Percentiles rank a stretch among this genome's conserved stretches.
Conservation (phyloP, 2,113 vertebrate species). For the Cyprinus carpio region DNA sequence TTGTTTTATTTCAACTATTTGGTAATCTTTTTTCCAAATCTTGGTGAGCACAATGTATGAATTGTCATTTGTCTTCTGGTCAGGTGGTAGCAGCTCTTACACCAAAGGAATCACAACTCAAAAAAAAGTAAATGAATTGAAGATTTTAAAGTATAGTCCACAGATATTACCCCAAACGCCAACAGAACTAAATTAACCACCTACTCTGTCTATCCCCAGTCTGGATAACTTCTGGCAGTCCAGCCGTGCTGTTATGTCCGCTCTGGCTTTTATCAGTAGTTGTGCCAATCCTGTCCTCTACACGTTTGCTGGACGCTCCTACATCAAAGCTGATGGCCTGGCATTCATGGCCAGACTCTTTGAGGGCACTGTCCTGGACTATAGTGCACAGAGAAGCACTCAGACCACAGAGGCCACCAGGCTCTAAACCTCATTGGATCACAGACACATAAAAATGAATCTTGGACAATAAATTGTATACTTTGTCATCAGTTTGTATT, state of each 20-base stretch:
- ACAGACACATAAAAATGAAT: too few species aligned
- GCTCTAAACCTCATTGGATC: neutral
- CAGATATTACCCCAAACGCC: too few species aligned
- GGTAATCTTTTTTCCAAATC: neutral
- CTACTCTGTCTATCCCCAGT: constrained; percentile 53
- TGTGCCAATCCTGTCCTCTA: constrained; percentile 78
- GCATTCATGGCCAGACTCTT: constrained; percentile 78
- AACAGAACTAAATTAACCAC: neutral
- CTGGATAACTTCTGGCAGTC: constrained; percentile 27
- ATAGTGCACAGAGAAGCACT: constrained; percentile 32
- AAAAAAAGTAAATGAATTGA: constrained; percentile 49
- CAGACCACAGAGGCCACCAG: neutral
- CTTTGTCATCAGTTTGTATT: neutral
- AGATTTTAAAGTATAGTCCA: neutral
- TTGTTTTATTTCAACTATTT: neutral
- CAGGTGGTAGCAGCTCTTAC: constrained; percentile 70
- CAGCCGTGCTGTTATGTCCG: constrained; percentile 66
- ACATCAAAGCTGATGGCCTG: constrained; percentile 72
- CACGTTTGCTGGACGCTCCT: constrained; percentile 75
- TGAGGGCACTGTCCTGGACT: constrained; percentile 67
- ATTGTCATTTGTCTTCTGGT: neutral
- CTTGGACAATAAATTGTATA: neutral
- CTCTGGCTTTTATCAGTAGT: constrained; percentile 80
- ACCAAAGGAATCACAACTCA: fast-evolving
- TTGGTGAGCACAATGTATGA: neutral